Base-by-base conservation (phyloP, 2,113 vertebrate genomes). In the Pagrus major region DNA sequence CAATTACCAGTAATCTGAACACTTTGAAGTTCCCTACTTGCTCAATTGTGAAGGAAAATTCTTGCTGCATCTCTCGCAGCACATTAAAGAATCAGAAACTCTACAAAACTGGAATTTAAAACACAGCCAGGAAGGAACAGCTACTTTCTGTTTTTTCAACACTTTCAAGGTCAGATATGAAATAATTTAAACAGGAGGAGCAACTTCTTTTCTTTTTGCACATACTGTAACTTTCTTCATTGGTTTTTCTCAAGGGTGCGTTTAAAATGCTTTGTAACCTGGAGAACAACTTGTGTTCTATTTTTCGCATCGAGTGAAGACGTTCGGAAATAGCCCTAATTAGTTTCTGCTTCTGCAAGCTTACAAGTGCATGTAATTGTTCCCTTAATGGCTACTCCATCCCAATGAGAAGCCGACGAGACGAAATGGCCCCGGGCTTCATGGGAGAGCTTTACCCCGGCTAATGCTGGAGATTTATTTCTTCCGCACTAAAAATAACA, bases 361-460 rank as follows among this genome's bases (percentile, higher is more conserved):
- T 87, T 65, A 88, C 77, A 78, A 92, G 79, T 73, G 81, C 71
- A 61, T 81, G 78, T 91, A 86, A 92, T 89, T 81, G 81, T 86
- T 88, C 82, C 47, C 70, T 76, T 89, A 91, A 88, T 87, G 85
- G 82, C 67, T 71, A 65, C 88, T 91, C 67, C 66, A 78, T 86
- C 82, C 83, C 64, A 56, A 79, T 6, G 59, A 81, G 65, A 74
- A 84, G 64, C 66, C 81, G 66, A 74, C 11, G 21, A 91, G 61
- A 89, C 67, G 68, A 80, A 78, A 86, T 64, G 63, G 81, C 90
- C 81, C 49, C 39, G 1, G 66, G 87, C 84, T 55, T 71, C 52
- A 42, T 25, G 85, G 56, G 33, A 47, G 10, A 73, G 54, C 58
- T 46, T 63, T 65, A 75, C 6, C 12, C 21, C 11, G 27, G 27